Percentiles rank a stretch among this genome's conserved stretches.
Evolutionary conservation across 2,888 invertebrate species (phyloP).

Genomic region (Plagodis dolabraria): DNA sequence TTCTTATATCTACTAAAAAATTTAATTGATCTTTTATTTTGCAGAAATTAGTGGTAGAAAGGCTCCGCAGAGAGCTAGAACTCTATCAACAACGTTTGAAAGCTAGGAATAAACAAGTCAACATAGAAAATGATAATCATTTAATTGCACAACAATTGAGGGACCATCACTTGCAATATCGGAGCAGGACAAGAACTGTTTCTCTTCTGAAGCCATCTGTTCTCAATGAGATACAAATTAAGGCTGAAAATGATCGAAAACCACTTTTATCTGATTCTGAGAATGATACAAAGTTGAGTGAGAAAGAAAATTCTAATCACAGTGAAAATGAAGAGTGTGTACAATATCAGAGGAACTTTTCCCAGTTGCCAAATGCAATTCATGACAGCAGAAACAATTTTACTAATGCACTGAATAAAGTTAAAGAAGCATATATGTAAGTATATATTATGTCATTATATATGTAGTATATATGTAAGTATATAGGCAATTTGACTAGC

Average conservation of each 20-base stretch:
- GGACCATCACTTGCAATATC: conserved; percentile 72
- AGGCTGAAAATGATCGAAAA: conserved; percentile 66
- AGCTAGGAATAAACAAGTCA: conserved; percentile 71
- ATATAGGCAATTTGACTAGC: neutral
- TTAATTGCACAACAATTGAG: conserved; percentile 76
- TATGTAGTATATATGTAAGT: no score
- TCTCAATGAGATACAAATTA: conserved; percentile 76
- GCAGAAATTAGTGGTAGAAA: conserved; percentile 84
- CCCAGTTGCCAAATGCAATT: conserved; percentile 59
- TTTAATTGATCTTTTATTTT: conserved; percentile 33
- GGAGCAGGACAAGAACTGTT: conserved; percentile 63
- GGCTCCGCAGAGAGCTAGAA: conserved; percentile 84
- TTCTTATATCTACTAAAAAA: no score
- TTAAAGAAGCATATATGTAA: conserved; percentile 75
- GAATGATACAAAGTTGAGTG: conserved; percentile 65
- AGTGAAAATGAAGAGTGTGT: conserved; percentile 66
- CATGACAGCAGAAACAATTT: conserved; percentile 73
- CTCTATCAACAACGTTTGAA: conserved; percentile 78
- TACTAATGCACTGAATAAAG: conserved; percentile 75
- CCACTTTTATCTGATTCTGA: conserved; percentile 70
- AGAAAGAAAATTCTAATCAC: conserved; percentile 70
- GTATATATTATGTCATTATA: conserved; percentile 33
- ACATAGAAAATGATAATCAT: conserved; percentile 73
- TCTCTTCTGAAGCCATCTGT: conserved; percentile 78
- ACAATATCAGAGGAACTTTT: conserved; percentile 61